phyloP scores from a whole-genome alignment of 2,888 invertebrate species.

The Nymphalis polychloros region DNA sequence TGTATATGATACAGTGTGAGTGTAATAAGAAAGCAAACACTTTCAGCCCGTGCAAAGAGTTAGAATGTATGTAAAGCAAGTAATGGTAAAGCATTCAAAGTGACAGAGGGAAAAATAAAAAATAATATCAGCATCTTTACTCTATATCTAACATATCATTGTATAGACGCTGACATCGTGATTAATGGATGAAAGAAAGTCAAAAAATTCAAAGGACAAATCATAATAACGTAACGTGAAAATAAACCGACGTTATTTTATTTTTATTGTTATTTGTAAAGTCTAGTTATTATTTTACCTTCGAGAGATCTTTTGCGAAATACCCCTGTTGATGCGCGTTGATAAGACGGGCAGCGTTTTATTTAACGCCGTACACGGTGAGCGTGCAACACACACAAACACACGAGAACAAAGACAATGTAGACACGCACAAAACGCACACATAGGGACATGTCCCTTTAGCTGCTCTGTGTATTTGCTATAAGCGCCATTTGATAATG shows the following conservation, averaged over 20 bases:
- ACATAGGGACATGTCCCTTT: conserved; percentile 70
- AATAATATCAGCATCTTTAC: conserved; percentile 67
- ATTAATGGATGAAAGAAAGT: conserved; percentile 67
- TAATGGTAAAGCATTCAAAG: conserved; percentile 74
- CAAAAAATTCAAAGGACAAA: conserved; percentile 55
- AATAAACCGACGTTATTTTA: conserved; percentile 69
- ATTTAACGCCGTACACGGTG: conserved; percentile 80
- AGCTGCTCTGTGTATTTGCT: conserved; percentile 80
- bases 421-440: conserved; percentile 81
- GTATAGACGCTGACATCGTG: conserved; percentile 66
- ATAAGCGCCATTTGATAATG: conserved; percentile 57
- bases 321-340: conserved; percentile 87
- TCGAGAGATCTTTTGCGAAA: conserved; percentile 98
- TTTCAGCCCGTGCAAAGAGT: conserved; percentile 79
- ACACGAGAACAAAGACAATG: conserved; percentile 82
- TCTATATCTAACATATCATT: conserved; percentile 46
- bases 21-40: conserved; percentile 74
- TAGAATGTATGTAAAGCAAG: conserved; percentile 78
- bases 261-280: conserved; percentile 63
- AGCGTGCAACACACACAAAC: conserved; percentile 83
- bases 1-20: conserved; percentile 77
- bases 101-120: conserved; percentile 65
- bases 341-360: conserved; percentile 74
- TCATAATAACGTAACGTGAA: conserved; percentile 60
- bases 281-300: conserved; percentile 88